Evolutionary conservation across 2,888 invertebrate species (phyloP), one percentile per base, ranked within the genome.

Genomic region (Diadromus collaris): DNA sequence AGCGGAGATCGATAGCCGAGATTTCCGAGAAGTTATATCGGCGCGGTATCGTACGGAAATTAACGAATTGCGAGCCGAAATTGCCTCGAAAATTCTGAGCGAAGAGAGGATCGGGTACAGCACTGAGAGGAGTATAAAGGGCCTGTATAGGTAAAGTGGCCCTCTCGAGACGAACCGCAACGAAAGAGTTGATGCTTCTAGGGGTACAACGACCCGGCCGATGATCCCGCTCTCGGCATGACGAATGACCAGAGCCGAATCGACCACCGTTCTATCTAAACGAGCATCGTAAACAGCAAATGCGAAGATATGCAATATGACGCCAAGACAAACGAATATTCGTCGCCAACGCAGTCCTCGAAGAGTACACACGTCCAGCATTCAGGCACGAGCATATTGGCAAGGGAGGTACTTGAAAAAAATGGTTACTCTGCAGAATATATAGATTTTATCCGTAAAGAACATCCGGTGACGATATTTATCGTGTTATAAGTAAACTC

Each of bases 271-370:
- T 71, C 81, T 86, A 88, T 89, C 88, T 86, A 86, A 89, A 89
- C 88, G 87, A 86, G 85, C 83, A 89, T 88, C 89, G 86, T 84
- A 85, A 87, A 86, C 87, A 85, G 84, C 85, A 71, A 71, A 51
- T 29, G 19, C 60, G 13, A 71, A 51, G 56, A 67, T 44, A 60
- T 38, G 71, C 71, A 67, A 51, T 44, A 60, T 29, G 56, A 29
- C 60, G 46, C 38, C 41, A 48, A 70, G 41, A 58, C 69, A 58
- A 69, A 54, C 63, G 75, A 41, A 16, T 61, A 60, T 68, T 61
- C 51, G 32, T 46, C 34, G 32, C 61, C 51, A 68, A 67, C 41
- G 61, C 38, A 19, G 58, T 41, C 32, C 56, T 34, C 24, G 34
- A 56, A 46, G 32, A 38, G 34, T 63, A 10, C 41, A 29, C 41